Evolutionary conservation across 2,797 vertebrate species (phyloP).

Genomic region (Syngnathus rostellatus): DNA sequence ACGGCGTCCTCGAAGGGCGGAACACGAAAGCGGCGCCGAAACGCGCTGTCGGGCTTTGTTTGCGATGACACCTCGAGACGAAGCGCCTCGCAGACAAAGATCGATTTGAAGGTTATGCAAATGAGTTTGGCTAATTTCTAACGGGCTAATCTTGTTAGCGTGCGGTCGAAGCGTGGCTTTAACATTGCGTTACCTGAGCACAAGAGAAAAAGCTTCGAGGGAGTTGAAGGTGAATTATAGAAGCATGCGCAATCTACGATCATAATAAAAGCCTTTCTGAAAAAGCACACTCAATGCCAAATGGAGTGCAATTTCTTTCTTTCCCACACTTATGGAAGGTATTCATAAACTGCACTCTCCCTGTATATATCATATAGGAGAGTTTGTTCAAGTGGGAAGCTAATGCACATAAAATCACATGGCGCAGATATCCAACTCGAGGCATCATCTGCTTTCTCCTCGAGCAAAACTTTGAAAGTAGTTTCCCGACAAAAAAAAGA

Average conservation of each 20-base stretch:
- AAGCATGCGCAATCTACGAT: neutral
- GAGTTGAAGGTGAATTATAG: constrained; percentile 8
- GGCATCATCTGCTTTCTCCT: neutral
- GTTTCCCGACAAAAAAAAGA: neutral
- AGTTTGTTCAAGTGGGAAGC: neutral
- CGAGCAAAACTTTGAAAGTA: neutral
- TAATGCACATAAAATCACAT: neutral
- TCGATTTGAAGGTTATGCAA: constrained; percentile 24
- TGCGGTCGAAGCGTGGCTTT: neutral
- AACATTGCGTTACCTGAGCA: constrained; percentile 6
- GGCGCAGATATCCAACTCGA: neutral
- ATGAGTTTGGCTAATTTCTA: constrained; percentile 19
- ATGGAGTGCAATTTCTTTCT: neutral
- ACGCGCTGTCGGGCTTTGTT: constrained; percentile 2
- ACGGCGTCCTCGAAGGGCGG: constrained; percentile 6
- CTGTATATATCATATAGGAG: neutral
- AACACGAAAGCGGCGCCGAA: constrained; percentile 25
- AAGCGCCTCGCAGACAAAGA: constrained; percentile 14
- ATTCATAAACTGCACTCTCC: neutral
- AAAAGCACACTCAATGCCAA: neutral
- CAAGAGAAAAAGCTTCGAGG: neutral
- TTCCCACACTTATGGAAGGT: neutral
- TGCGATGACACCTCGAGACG: constrained; percentile 2
- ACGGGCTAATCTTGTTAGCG: neutral
- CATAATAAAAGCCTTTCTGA: neutral